Base-by-base conservation (phyloP, 2,888 invertebrate genomes). In the Eugnorisma glareosa region DNA sequence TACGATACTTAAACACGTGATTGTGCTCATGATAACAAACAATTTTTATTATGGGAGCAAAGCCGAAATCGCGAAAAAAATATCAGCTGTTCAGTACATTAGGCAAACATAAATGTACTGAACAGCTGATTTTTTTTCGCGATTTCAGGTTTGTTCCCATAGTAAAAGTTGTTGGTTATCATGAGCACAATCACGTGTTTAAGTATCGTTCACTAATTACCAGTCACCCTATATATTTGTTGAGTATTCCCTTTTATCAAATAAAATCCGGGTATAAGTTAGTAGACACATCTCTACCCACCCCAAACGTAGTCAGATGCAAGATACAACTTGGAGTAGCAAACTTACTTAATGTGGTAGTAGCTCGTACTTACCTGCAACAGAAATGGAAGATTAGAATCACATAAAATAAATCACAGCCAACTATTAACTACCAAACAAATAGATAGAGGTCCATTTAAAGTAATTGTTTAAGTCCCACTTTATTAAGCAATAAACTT, bases 351-450 rank as follows among this genome's bases (percentile, higher is more conserved):
- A 86, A 83, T 18, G 63, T 79, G 21, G 69, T 61, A 79, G 79
- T 59, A 69, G 59, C 85, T 76, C 75, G 77, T 84, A 89, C 92
- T 91, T 91, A 92, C 92, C 92, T 92, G 92, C 70, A 90, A 91
- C 82, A 88, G 74, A 89, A 88, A 86, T 83, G 67, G 59, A 67
- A 72, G 43, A 86, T 86, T 85, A 86, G 74, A 75, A 86, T 82
- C 74, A 79, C 69, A 79, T 66, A 67, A 79, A 79, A 81, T 81
- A 77, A 85, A 78, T 79, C 67, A 86, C 63, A 81, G 57, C 51
- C 57, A 75, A 76, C 73, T 75, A 76, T 84, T 77, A 70, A 77
- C 63, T 73, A 77, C 57, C 75, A 80, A 81, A 87, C 85, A 84
- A 87, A 85, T 84, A 81, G 73, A 82, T 85, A 82, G 51, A 77